Evolutionary conservation across 2,113 vertebrate species (phyloP).

Genomic region (Rhea americana): DNA sequence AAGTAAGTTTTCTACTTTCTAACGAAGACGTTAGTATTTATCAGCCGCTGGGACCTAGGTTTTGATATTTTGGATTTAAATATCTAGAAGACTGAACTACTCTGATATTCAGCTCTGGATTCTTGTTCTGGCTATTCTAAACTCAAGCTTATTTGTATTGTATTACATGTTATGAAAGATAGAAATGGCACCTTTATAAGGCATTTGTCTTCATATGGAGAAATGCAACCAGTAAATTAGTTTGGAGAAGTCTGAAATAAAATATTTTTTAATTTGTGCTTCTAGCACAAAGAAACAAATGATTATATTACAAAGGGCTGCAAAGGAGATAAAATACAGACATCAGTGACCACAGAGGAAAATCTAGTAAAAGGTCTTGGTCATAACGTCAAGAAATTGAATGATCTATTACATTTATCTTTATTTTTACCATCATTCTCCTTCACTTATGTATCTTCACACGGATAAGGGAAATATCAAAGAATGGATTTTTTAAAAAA

Average conservation of each 20-base stretch:
- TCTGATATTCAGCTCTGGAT: not conserved
- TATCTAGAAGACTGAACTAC: not conserved
- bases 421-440: not conserved
- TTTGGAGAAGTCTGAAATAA: not conserved
- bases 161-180: not conserved
- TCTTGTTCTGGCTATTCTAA: not conserved
- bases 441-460: not conserved
- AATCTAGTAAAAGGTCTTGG: not conserved
- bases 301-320: not conserved
- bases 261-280: not conserved
- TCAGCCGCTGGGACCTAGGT: not conserved
- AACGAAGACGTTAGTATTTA: not conserved
- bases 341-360: not conserved
- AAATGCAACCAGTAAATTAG: not conserved
- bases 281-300: not conserved
- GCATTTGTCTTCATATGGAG: not conserved
- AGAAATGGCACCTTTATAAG: not conserved
- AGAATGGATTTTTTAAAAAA: not conserved
- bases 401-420: not conserved
- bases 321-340: not conserved
- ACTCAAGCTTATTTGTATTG: not conserved
- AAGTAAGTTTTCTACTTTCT: not conserved
- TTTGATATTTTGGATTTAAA: not conserved
- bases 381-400: not conserved
- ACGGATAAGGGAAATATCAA: not conserved